Evolutionary conservation across 2,888 invertebrate genomes (phyloP).

Genomic region (Drosophila antonietae): DNA sequence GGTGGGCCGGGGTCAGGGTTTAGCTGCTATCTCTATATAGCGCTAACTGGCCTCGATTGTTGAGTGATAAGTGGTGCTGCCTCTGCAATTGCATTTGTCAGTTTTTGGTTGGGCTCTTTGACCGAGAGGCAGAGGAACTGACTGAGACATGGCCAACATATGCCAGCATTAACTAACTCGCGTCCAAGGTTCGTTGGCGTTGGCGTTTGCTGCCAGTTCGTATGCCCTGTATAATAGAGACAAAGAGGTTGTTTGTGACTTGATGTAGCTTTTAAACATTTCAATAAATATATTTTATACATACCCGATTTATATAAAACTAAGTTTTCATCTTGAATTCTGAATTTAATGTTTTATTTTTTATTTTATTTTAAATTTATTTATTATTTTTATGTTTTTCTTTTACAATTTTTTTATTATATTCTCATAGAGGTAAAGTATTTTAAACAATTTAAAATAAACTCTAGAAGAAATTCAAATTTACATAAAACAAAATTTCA

Average conservation of each 20-base stretch:
- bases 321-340: too few relatives aligned
- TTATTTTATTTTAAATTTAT: too few relatives aligned
- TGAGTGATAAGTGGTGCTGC: conserved; percentile 73
- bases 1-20: neutral
- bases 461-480: too few relatives aligned
- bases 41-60: conserved; percentile 64
- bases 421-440: too few relatives aligned
- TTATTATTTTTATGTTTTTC: too few relatives aligned
- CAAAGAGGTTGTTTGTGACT: neutral
- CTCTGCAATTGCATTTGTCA: conserved; percentile 58
- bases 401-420: too few relatives aligned
- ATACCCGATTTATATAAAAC: too few relatives aligned
- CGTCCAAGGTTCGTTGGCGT: conserved; percentile 31
- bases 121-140: neutral
- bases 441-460: too few relatives aligned
- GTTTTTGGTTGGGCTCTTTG: conserved; percentile 18
- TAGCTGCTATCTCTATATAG: conserved; percentile 8
- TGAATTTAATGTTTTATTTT: too few relatives aligned
- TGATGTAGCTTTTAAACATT: neutral
- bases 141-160: conserved; percentile 50
- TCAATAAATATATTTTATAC: too few relatives aligned
- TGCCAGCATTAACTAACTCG: conserved; percentile 57
- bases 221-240: conserved; percentile 21
- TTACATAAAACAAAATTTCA: neutral
- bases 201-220: conserved; percentile 24